Evolutionary conservation across 2,797 vertebrate species (phyloP), one percentile per base, ranked within the genome.

Genomic region (Chromis chromis): DNA sequence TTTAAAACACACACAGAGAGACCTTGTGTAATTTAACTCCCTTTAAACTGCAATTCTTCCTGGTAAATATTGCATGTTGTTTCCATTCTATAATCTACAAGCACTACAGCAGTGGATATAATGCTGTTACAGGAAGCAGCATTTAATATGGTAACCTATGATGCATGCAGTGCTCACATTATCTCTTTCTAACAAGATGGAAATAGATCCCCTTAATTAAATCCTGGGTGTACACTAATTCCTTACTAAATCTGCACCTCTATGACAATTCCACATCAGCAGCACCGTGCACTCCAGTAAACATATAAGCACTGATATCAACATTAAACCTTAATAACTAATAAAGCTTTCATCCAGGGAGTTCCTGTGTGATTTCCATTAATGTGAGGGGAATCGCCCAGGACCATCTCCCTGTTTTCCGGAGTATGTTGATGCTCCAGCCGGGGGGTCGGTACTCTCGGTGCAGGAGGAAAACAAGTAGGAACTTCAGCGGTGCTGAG

Each of bases 281-380:
- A 86, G 71, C 74, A 50, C 76, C 14, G 48, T 60, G 79, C 86
- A 88, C 89, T 87, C 89, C 84, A 87, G 89, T 92, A 90, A 88
- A 91, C 85, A 89, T 90, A 90, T 83, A 92, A 91, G 88, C 87
- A 87, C 83, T 67, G 89, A 88, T 88, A 93, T 91, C 86, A 90
- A 92, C 92, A 93, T 94, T 92, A 93, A 94, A 91, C 86, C 91
- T 93, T 93, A 90, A 94, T 91, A 93, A 92, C 88, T 90, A 91
- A 91, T 90, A 91, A 89, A 75, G 89, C 91, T 91, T 93, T 92
- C 91, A 93, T 93, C 92, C 87, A 84, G 88, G 86, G 91, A 92
- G 85, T 93, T 94, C 91, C 93, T 92, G 91, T 92, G 89, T 86
- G 92, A 90, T 92, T 92, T 91, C 89, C 91, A 93, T 93, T 93